Conservation (phyloP, 1,140 invertebrate species). For the Caenorhabditis latens region DNA sequence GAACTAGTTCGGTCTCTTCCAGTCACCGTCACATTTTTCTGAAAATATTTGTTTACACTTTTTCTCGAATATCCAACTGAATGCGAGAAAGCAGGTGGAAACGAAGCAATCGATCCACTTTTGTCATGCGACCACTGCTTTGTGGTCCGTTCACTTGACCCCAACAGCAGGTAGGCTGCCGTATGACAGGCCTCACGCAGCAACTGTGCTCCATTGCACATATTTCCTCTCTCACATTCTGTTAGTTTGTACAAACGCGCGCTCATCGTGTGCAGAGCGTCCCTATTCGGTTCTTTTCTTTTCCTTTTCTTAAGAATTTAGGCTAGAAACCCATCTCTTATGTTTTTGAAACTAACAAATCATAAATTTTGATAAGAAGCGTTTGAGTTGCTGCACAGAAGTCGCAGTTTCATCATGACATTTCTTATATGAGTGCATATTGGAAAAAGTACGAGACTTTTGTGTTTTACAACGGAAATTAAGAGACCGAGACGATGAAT, state of each 20-base stretch:
- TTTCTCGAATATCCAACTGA: neutral
- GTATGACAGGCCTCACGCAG: conserved; percentile 10
- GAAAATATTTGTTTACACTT: no score
- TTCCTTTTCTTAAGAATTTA: neutral
- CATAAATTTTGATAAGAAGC: conserved; percentile 34
- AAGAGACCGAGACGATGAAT: conserved; percentile 12
- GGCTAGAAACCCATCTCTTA: neutral
- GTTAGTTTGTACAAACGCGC: neutral
- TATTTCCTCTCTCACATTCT: neutral
- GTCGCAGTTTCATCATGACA: conserved; percentile 41
- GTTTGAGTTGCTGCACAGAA: conserved; percentile 38
- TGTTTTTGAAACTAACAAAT: neutral
- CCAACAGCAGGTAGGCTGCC: conserved; percentile 33
- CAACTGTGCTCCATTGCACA: conserved; percentile 49
- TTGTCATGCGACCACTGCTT: conserved; percentile 1
- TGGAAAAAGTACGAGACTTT: neutral
- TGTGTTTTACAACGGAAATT: neutral
- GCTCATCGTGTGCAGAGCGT: neutral
- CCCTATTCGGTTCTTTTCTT: neutral
- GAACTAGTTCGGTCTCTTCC: neutral
- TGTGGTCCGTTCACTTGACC: conserved; percentile 48
- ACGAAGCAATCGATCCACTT: neutral
- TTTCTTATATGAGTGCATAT: conserved; percentile 32
- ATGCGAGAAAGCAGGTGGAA: neutral
- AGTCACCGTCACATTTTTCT: neutral